These are phyloP conservation scores for Steinernema feltiae DNA, from an alignment of 1,140 invertebrate species.

Conservation along the genomic window DNA sequence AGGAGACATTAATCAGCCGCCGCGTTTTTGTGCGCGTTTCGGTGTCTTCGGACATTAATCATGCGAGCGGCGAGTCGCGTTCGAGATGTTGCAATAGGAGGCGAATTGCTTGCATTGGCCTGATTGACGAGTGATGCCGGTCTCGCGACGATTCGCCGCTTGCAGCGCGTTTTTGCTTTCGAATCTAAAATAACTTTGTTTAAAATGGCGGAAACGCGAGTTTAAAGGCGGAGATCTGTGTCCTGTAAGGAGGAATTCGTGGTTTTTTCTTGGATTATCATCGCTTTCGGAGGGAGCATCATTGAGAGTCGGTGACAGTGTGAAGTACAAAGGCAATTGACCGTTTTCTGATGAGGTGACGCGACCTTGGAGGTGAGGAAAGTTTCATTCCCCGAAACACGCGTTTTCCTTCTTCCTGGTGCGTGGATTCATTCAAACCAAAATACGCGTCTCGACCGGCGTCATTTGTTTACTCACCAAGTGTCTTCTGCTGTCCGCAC, in stretches of 20 bases:
- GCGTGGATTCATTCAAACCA: not conserved
- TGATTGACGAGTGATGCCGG: not conserved
- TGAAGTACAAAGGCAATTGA: slow-evolving; percentile 4
- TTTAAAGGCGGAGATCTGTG: too few species aligned
- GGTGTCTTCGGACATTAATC: not conserved
- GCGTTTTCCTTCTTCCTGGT: not conserved
- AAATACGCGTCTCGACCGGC: not conserved
- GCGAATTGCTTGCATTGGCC: not conserved
- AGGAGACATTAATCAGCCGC: not conserved
- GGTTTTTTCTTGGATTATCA: too few species aligned
- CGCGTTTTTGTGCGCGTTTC: not conserved
- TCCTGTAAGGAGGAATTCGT: too few species aligned
- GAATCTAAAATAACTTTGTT: slow-evolving; percentile 12
- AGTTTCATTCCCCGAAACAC: not conserved
- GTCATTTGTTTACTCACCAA: slow-evolving; percentile 11
- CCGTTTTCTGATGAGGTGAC: not conserved
- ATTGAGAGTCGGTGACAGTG: too few species aligned
- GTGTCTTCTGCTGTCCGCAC: slow-evolving; percentile 2
- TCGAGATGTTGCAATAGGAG: slow-evolving; percentile 9
- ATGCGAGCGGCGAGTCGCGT: not conserved
- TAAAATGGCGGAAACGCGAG: too few species aligned
- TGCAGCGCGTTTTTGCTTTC: not conserved
- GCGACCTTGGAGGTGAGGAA: not conserved
- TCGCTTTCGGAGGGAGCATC: too few species aligned
- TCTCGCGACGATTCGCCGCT: not conserved